These are phyloP conservation scores for Euphonia xanthogaster DNA, from an alignment of 2,797 vertebrate genomes.

Conservation along the genomic window DNA sequence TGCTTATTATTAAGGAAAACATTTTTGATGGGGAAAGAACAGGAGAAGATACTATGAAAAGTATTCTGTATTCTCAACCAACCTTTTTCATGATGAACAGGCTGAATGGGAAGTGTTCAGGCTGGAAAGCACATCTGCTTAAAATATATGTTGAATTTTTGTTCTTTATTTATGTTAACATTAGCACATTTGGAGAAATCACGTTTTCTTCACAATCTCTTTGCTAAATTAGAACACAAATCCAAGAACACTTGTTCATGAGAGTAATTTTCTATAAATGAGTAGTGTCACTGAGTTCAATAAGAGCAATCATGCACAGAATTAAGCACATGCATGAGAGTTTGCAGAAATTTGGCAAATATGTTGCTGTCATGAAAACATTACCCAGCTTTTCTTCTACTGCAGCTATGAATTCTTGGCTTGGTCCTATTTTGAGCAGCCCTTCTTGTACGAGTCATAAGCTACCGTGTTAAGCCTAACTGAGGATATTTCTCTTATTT, in stretches of 20 bases:
- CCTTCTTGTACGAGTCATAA: not conserved
- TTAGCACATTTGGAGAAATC: slow-evolving; percentile 1
- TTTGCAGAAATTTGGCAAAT: slow-evolving; percentile 15
- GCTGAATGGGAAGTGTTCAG: not conserved
- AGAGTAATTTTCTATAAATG: not conserved
- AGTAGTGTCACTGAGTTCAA: not conserved
- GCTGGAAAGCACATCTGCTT: slow-evolving; percentile 12
- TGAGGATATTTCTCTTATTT: slow-evolving; percentile 52
- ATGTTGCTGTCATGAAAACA: not conserved
- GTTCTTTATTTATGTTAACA: not conserved
- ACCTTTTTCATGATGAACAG: not conserved
- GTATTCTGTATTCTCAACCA: not conserved
- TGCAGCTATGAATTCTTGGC: not conserved
- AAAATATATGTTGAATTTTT: not conserved
- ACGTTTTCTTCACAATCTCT: not conserved
- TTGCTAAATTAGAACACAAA: slow-evolving; percentile 30
- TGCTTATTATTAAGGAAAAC: not conserved
- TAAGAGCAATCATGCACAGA: not conserved
- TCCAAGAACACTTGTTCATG: not conserved
- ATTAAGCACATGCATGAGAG: not conserved
- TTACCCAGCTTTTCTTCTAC: not conserved
- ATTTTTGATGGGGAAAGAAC: not conserved
- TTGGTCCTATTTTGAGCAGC: not conserved
- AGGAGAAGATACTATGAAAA: not conserved
- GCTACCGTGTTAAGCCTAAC: not conserved